Percentiles rank a stretch among this genome's conserved stretches.
These are phyloP conservation scores for Cyclopterus lumpus DNA, from an alignment of 2,797 vertebrate species.

Conservation along the genomic window DNA sequence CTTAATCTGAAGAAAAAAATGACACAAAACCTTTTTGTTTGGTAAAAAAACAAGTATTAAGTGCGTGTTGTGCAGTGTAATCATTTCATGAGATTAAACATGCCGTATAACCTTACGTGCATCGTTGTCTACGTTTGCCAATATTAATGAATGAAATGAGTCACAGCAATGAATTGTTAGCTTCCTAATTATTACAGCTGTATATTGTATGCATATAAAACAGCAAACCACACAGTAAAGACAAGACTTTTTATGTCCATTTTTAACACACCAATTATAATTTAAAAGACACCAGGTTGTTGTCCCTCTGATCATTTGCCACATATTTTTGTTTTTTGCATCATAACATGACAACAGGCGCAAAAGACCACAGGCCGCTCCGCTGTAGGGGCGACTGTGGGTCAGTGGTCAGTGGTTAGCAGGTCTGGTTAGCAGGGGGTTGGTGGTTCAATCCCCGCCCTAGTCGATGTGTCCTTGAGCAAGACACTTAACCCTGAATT, in stretches of 20 bases:
- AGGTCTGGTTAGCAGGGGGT: no score
- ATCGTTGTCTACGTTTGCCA: background rate
- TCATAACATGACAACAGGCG: no score
- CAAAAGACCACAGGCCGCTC: slow-evolving; percentile 36
- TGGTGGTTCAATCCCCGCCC: no score
- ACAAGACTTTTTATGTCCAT: background rate
- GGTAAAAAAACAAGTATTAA: no score
- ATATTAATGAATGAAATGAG: background rate
- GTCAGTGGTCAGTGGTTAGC: no score
- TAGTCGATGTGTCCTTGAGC: no score
- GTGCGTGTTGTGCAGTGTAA: background rate
- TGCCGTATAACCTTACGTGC: background rate
- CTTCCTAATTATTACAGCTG: background rate
- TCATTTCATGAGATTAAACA: slow-evolving; percentile 1
- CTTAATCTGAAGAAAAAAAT: background rate
- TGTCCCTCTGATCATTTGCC: slow-evolving; percentile 14
- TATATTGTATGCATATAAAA: background rate
- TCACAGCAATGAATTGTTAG: background rate
- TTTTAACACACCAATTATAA: slow-evolving; percentile 11
- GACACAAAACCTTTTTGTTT: no score
- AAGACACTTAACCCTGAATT: no score
- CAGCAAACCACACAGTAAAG: background rate
- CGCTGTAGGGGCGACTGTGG: no score
- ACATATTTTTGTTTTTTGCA: no score
- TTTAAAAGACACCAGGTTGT: slow-evolving; percentile 2